Conservation (phyloP, 2,797 vertebrate genomes). For the Gobionotothen gibberifrons region DNA sequence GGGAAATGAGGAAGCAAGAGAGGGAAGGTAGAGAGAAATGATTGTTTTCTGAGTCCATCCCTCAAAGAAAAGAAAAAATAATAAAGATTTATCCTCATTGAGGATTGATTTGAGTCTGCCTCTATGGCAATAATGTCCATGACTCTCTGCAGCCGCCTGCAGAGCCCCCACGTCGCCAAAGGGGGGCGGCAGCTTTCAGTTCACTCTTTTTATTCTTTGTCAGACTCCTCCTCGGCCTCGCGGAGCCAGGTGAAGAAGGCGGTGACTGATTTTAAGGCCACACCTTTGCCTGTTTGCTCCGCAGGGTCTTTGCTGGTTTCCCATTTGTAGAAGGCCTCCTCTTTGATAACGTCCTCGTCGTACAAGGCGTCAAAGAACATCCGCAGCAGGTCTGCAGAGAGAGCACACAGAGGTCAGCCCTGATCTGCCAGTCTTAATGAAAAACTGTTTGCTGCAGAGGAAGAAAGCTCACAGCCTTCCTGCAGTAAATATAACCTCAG, state of each 20-base stretch:
- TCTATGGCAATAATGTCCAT: slow-evolving; percentile 73
- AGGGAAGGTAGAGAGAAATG: slow-evolving; percentile 73
- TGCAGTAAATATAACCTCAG: background rate
- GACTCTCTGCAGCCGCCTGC: slow-evolving; percentile 48
- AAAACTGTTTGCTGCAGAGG: background rate
- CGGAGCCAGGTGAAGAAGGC: slow-evolving; percentile 98
- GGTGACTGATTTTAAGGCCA: slow-evolving; percentile 97
- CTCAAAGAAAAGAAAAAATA: slow-evolving; percentile 67
- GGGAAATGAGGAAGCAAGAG: slow-evolving; percentile 74
- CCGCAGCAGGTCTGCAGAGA: slow-evolving; percentile 89
- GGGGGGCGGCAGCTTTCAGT: slow-evolving; percentile 52
- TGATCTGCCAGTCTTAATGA: background rate
- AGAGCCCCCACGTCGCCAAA: slow-evolving; percentile 59
- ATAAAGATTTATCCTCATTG: slow-evolving; percentile 80
- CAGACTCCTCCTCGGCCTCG: slow-evolving; percentile 95
- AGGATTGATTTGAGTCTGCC: slow-evolving; percentile 82
- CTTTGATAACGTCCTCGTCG: slow-evolving; percentile 96
- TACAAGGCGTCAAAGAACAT: slow-evolving; percentile 97
- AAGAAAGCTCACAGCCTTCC: background rate
- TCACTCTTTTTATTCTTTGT: slow-evolving; percentile 88
- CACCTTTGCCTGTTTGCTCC: slow-evolving; percentile 96
- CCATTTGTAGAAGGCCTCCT: slow-evolving; percentile 98
- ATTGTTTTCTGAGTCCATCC: slow-evolving; percentile 80
- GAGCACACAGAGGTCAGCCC: slow-evolving; percentile 13
- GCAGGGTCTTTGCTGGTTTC: slow-evolving; percentile 96